phyloP scores from a whole-genome alignment of 2,797 vertebrate species.

The Danionella dracula region DNA sequence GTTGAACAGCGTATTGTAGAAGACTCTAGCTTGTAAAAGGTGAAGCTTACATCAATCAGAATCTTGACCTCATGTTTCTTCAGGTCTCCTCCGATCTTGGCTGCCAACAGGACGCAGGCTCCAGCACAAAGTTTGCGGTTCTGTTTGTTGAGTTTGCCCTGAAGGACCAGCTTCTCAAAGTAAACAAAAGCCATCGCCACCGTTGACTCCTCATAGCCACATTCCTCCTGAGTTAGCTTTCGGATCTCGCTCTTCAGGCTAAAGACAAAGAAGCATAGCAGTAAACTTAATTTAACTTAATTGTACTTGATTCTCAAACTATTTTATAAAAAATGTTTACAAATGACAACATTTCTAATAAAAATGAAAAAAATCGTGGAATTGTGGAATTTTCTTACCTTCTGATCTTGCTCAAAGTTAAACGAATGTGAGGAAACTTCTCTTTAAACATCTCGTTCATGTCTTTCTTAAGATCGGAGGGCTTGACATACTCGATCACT shows the following conservation, averaged over 20 bases:
- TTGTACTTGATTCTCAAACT: no score
- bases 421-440: constrained; percentile 93
- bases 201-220: constrained; percentile 90
- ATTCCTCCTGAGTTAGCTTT: constrained; percentile 92
- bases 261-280: background rate
- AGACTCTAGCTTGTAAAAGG: no score
- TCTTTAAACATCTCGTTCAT: constrained; percentile 99
- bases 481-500: constrained; percentile 97
- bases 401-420: constrained; percentile 97
- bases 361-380: no score
- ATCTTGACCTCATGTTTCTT: constrained; percentile 96
- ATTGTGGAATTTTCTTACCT: constrained; percentile 68
- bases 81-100: constrained; percentile 95
- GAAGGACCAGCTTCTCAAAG: constrained; percentile 97
- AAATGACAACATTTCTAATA: no score
- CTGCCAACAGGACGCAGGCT: constrained; percentile 90
- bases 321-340: no score
- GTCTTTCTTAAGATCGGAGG: constrained; percentile 98
- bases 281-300: no score
- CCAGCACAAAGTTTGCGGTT: constrained; percentile 97
- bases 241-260: constrained; percentile 96
- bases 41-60: constrained; percentile 90
- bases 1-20: no score
- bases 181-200: constrained; percentile 99
- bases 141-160: constrained; percentile 96